Conservation (phyloP, 2,888 invertebrate genomes). For the Mycalesis mineus region DNA sequence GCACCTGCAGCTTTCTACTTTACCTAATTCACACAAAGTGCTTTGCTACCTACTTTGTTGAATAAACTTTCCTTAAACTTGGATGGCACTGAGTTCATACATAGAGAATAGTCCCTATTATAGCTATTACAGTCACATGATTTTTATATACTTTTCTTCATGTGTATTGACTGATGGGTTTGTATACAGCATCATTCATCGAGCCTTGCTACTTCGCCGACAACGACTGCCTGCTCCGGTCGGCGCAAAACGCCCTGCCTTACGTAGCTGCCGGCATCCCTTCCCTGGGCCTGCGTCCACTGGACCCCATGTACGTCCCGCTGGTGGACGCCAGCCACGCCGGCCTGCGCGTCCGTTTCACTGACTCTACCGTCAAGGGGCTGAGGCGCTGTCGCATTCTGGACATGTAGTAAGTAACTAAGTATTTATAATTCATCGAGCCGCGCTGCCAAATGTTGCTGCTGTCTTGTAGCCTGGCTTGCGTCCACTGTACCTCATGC, state of each 20-base stretch:
- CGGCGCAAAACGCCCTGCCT: slow-evolving; percentile 52
- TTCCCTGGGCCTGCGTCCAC: slow-evolving; percentile 41
- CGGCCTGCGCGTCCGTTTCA: slow-evolving; percentile 59
- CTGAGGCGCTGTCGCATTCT: slow-evolving; percentile 51
- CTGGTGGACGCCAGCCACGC: slow-evolving; percentile 49
- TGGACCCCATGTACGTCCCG: slow-evolving; percentile 59
- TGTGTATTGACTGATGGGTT: no score
- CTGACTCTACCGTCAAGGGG: slow-evolving; percentile 53
- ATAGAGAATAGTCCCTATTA: no score
- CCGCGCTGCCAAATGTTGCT: slow-evolving; percentile 49
- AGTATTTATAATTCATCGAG: no score
- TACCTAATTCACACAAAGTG: no score
- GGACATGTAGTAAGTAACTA: slow-evolving; percentile 51
- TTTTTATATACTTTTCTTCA: no score
- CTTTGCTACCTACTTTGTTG: no score
- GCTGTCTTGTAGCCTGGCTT: slow-evolving; percentile 53
- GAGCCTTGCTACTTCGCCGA: slow-evolving; percentile 50
- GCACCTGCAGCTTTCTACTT: no score
- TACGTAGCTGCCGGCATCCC: slow-evolving; percentile 53
- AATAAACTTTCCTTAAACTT: no score
- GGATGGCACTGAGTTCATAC: no score
- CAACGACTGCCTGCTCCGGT: slow-evolving; percentile 43
- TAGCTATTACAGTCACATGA: no score
- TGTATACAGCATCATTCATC: slow-evolving; percentile 48
- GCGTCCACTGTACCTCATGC: slow-evolving; percentile 55